Conservation (phyloP, 2,888 invertebrate genomes). For the Melipona beecheii region DNA sequence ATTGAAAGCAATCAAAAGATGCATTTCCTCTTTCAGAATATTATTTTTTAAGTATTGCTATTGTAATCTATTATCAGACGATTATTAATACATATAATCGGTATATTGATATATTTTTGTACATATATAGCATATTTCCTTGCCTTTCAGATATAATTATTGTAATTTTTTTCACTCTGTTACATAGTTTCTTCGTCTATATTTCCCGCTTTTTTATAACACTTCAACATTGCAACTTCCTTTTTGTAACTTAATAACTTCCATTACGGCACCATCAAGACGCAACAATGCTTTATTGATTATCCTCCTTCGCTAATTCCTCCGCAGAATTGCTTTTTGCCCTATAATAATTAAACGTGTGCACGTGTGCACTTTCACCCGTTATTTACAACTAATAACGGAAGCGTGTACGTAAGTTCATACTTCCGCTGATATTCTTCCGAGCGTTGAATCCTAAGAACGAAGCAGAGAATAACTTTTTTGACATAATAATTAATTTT, state of each 20-base stretch:
- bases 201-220: not conserved
- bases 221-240: not conserved
- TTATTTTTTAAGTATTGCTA: not conserved
- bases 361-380: slow-evolving; percentile 43
- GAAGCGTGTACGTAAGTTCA: slow-evolving; percentile 41
- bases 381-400: slow-evolving; percentile 48
- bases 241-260: slow-evolving; percentile 21
- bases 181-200: not conserved
- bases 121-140: not conserved
- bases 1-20: too few relatives aligned
- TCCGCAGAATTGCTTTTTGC: slow-evolving; percentile 26
- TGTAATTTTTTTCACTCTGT: not conserved
- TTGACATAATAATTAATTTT: not conserved
- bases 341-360: slow-evolving; percentile 39
- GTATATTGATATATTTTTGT: not conserved
- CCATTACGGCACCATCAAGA: slow-evolving; percentile 4
- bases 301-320: not conserved
- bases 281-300: slow-evolving; percentile 37
- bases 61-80: not conserved
- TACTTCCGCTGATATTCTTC: slow-evolving; percentile 47
- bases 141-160: not conserved
- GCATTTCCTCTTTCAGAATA: not conserved
- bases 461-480: not conserved
- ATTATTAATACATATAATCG: not conserved
- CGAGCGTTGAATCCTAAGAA: slow-evolving; percentile 5